Conservation (phyloP, 2,888 invertebrate genomes). For the Ryuthela nishihirai region DNA sequence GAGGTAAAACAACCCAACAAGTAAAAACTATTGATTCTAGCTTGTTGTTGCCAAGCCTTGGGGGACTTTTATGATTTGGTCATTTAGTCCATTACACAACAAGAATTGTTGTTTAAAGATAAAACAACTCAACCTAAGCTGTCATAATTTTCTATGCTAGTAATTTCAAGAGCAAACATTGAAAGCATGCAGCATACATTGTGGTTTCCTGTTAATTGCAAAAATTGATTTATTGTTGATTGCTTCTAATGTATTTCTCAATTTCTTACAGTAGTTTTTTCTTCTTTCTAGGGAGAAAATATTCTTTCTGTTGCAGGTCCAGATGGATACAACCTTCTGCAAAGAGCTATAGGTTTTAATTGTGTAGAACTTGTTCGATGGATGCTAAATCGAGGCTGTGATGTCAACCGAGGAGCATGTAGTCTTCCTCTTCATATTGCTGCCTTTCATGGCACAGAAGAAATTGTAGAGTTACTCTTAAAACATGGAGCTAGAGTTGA, state of each 20-base stretch:
- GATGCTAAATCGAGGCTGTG: constrained; percentile 61
- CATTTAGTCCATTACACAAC: too few species aligned
- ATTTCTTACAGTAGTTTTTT: not conserved
- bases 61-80: too few species aligned
- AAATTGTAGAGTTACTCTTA: constrained; percentile 64
- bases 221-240: too few species aligned
- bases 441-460: constrained; percentile 51
- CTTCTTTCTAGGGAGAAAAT: constrained; percentile 60
- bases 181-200: too few species aligned
- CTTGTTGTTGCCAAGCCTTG: too few species aligned
- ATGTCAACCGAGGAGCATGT: constrained; percentile 67
- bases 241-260: constrained; percentile 6
- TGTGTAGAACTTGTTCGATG: constrained; percentile 66
- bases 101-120: too few species aligned
- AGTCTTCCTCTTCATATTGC: constrained; percentile 71
- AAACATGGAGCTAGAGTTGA: constrained; percentile 68
- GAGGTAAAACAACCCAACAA: too few species aligned
- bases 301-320: constrained; percentile 64
- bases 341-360: constrained; percentile 68
- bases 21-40: too few species aligned
- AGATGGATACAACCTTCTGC: constrained; percentile 66
- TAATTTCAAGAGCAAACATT: too few species aligned
- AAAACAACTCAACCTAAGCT: too few species aligned
- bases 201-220: too few species aligned
- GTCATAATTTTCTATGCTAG: too few species aligned